A percentile compares a stretch with the other conserved stretches of the same genome.
These are phyloP conservation scores for Cremastinae sp. DNA, from an alignment of 2,888 invertebrate genomes.

Conservation along the genomic window DNA sequence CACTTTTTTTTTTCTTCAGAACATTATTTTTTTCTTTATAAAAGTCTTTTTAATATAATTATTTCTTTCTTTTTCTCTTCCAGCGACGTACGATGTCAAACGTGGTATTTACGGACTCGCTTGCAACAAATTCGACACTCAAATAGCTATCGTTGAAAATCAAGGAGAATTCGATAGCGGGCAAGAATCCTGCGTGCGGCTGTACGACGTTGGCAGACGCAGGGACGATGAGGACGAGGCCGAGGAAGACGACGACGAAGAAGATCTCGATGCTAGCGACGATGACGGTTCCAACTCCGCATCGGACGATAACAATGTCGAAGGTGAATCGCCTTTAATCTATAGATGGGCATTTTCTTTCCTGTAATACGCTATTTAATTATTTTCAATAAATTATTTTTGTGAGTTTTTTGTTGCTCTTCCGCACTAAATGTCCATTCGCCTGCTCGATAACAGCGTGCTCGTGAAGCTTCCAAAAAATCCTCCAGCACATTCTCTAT, in stretches of 20 bases:
- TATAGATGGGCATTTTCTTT: neutral
- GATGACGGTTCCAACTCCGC: conserved; percentile 82
- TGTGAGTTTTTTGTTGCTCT: neutral
- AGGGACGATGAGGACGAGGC: conserved; percentile 94
- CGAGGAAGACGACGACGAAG: conserved; percentile 85
- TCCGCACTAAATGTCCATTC: conserved; percentile 7
- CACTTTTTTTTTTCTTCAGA: neutral
- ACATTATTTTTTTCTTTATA: neutral
- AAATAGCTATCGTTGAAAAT: conserved; percentile 95
- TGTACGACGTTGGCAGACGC: conserved; percentile 95
- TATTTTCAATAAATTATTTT: neutral
- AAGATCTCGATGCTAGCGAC: conserved; percentile 84
- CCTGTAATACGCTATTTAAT: neutral
- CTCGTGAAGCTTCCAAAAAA: neutral
- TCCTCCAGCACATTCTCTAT: neutral
- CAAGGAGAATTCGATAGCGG: conserved; percentile 90
- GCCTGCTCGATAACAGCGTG: too few relatives aligned
- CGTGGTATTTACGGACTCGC: conserved; percentile 93
- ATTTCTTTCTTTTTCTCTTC: conserved; percentile 60
- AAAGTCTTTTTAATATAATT: neutral
- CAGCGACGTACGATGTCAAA: conserved; percentile 96
- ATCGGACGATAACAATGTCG: conserved; percentile 80
- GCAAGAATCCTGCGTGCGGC: conserved; percentile 93
- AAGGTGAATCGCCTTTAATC: conserved; percentile 69
- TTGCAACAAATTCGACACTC: conserved; percentile 91